A percentile compares a stretch with the other conserved stretches of the same genome.
Conservation (phyloP, 1,140 invertebrate genomes). For the Dryas iulia region DNA sequence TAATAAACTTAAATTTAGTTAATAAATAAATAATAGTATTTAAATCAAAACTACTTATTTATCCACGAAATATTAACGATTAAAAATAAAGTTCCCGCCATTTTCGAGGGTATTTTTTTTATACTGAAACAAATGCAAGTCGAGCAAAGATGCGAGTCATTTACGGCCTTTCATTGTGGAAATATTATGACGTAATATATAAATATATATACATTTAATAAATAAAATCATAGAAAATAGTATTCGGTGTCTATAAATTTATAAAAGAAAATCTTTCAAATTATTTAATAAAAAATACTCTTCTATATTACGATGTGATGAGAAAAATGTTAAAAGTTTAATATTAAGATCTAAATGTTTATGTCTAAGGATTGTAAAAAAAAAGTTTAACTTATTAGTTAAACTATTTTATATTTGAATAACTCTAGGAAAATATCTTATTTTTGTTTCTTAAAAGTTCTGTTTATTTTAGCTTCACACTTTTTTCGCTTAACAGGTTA, state of each 20-base stretch:
- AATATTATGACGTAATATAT: not conserved
- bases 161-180: not conserved
- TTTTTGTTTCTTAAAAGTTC: not conserved
- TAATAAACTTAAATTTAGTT: no score
- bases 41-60: no score
- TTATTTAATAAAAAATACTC: not conserved
- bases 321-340: not conserved
- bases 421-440: not conserved
- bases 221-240: not conserved
- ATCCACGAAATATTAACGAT: no score
- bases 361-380: no score
- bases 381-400: no score
- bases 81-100: not conserved
- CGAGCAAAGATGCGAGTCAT: not conserved
- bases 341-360: not conserved
- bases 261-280: not conserved
- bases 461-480: not conserved
- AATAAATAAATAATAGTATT: no score
- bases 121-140: no score
- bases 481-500: no score
- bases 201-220: not conserved
- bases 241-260: not conserved
- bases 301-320: not conserved
- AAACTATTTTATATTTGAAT: not conserved
- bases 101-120: not conserved